Percentiles rank a stretch among this genome's conserved stretches.
These are phyloP conservation scores for Ophthalmolycus amberensis DNA, from an alignment of 2,113 vertebrate genomes.

Conservation along the genomic window DNA sequence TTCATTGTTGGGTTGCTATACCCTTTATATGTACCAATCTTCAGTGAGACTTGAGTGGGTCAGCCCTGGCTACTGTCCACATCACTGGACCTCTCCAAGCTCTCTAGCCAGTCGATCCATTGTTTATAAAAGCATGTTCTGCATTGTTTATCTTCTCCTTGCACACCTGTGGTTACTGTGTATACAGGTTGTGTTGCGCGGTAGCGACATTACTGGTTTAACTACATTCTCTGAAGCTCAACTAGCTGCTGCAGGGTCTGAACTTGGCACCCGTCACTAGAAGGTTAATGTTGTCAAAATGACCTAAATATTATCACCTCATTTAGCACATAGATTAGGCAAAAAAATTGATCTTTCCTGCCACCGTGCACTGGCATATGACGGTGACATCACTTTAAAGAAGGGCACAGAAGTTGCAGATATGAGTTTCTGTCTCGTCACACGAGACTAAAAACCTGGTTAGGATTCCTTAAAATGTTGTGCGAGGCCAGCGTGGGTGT, in stretches of 20 bases:
- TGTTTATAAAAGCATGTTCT: background rate
- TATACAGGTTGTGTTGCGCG: background rate
- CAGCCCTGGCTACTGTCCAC: background rate
- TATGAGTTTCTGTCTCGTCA: background rate
- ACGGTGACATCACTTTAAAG: no score
- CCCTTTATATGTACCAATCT: background rate
- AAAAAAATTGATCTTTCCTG: no score
- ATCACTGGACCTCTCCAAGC: background rate
- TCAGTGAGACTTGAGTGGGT: background rate
- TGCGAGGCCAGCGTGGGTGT: no score
- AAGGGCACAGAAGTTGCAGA: background rate
- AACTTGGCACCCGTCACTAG: no score
- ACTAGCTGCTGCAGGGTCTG: no score
- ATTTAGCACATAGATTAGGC: background rate
- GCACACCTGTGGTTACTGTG: background rate
- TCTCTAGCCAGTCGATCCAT: background rate
- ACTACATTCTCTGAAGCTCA: background rate
- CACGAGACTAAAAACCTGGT: background rate
- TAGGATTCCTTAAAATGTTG: background rate
- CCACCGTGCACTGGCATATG: no score
- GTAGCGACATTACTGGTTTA: background rate
- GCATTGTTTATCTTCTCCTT: background rate
- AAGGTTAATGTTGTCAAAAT: no score
- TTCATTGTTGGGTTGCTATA: no score
- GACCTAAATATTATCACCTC: background rate